Conservation (phyloP, 2,888 invertebrate genomes). For the Calliscelio sp. region DNA sequence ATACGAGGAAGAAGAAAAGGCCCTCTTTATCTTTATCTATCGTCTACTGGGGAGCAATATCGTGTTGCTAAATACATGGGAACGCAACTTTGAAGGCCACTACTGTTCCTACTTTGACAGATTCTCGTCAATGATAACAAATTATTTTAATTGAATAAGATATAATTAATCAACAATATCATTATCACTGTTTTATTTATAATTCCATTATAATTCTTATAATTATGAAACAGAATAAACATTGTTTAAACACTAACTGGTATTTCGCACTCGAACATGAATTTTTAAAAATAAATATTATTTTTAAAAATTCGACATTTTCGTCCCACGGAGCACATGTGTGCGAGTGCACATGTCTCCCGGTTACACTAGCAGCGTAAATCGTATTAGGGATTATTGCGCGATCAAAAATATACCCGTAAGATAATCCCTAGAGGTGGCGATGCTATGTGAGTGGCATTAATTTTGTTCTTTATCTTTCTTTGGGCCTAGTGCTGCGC, state of each 20-base stretch:
- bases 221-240: too few species aligned
- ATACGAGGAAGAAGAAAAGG: slow-evolving; percentile 77
- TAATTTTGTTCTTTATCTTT: slow-evolving; percentile 79
- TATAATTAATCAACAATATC: too few species aligned
- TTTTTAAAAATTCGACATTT: slow-evolving; percentile 11
- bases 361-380: slow-evolving; percentile 83
- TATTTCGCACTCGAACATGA: too few species aligned
- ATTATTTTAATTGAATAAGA: not conserved
- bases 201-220: too few species aligned
- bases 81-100: slow-evolving; percentile 46
- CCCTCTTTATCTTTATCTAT: slow-evolving; percentile 83
- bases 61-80: slow-evolving; percentile 47
- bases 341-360: slow-evolving; percentile 68
- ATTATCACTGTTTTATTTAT: too few species aligned
- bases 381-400: slow-evolving; percentile 86
- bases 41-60: slow-evolving; percentile 76
- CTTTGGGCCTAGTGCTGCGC: slow-evolving; percentile 40
- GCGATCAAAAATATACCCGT: slow-evolving; percentile 85
- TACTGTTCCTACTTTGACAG: slow-evolving; percentile 27
- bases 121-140: not conserved
- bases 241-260: not conserved
- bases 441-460: slow-evolving; percentile 82
- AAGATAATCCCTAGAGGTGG: slow-evolving; percentile 84
- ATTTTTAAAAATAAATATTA: not conserved
- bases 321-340: slow-evolving; percentile 18